phyloP scores from a whole-genome alignment of 2,113 vertebrate species.

The Carettochelys insculpta region DNA sequence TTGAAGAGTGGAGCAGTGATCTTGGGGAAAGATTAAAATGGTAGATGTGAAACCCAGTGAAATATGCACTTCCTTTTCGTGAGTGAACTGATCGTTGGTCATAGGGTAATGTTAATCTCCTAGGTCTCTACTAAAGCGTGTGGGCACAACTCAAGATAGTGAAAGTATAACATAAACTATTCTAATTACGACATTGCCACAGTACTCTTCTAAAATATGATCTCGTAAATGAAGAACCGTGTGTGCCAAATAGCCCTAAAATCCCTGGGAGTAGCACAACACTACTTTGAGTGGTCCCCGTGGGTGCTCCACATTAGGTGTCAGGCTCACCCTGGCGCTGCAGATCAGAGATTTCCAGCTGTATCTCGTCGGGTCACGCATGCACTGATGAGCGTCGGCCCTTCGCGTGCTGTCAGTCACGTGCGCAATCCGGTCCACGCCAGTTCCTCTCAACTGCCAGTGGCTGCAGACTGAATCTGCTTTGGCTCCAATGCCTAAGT shows the following conservation, averaged over 20 bases:
- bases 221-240: background rate
- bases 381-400: too few species aligned
- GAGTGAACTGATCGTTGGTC: background rate
- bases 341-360: too few species aligned
- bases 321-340: too few species aligned
- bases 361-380: too few species aligned
- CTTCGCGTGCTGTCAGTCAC: too few species aligned
- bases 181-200: background rate
- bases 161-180: background rate
- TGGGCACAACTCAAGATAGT: background rate
- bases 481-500: too few species aligned
- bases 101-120: background rate
- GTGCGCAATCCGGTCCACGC: too few species aligned
- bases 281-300: too few species aligned
- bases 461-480: too few species aligned
- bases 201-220: background rate
- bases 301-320: too few species aligned
- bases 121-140: background rate
- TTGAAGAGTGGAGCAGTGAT: too few species aligned
- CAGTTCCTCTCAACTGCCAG: too few species aligned
- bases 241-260: background rate
- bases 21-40: background rate
- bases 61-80: background rate
- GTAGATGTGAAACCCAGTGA: background rate
- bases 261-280: background rate